Percentiles rank a stretch among this genome's conserved stretches.
phyloP scores from a whole-genome alignment of 2,113 vertebrate genomes.

The Formicarius rufipectus region DNA sequence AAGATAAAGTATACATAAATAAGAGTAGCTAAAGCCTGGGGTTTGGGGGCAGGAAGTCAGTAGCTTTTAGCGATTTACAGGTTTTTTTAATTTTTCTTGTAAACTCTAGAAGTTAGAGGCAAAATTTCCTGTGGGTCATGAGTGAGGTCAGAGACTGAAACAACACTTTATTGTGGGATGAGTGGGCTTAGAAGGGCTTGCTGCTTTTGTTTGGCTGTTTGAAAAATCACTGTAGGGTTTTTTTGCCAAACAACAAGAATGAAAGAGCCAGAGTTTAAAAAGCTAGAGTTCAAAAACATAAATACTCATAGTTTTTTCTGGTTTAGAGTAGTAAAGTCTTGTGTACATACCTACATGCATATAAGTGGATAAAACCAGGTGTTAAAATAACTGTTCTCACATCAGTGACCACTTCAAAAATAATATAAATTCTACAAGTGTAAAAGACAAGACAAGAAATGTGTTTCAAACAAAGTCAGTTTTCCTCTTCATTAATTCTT shows the following conservation, averaged over 20 bases:
- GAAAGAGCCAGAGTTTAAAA: background rate
- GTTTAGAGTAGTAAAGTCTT: background rate
- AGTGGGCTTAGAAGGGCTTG: background rate
- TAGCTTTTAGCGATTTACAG: background rate
- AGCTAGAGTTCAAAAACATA: background rate
- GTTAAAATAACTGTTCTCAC: background rate
- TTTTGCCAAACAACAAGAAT: background rate
- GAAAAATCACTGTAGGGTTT: background rate
- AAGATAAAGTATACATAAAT: background rate
- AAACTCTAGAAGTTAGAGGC: background rate
- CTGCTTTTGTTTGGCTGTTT: background rate
- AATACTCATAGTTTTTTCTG: background rate
- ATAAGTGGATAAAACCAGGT: background rate
- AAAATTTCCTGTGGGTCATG: background rate
- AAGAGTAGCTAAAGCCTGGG: background rate
- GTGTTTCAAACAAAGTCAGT: background rate
- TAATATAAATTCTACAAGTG: background rate
- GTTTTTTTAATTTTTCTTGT: background rate
- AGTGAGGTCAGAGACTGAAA: background rate
- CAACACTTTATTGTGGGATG: background rate
- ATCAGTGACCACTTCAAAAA: background rate
- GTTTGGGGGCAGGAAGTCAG: background rate
- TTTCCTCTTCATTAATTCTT: background rate
- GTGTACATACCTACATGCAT: background rate
- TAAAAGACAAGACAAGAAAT: background rate